phyloP scores from a whole-genome alignment of 2,888 invertebrate genomes.

The Heteromurus nitidus region DNA sequence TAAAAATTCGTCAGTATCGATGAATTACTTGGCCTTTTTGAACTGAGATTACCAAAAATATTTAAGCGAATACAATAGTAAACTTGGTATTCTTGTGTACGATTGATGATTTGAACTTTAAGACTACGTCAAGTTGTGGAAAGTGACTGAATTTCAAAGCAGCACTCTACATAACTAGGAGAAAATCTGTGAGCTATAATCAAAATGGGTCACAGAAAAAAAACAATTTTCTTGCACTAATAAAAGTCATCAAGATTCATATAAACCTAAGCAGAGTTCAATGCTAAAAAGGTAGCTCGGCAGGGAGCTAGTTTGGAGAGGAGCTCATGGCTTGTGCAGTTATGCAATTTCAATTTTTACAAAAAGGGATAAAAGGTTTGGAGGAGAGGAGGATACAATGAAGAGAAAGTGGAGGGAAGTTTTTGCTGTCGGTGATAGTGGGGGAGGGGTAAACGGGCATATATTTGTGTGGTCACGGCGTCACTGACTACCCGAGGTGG shows the following conservation, averaged over 20 bases:
- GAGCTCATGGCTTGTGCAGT: neutral
- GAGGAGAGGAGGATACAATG: neutral
- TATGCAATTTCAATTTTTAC: neutral
- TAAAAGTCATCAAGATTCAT: neutral
- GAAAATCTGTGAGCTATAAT: too few relatives aligned
- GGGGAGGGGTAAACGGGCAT: constrained; percentile 8
- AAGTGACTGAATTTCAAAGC: constrained; percentile 13
- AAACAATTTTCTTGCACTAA: neutral
- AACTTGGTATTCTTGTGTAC: neutral
- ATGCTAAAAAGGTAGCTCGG: constrained; percentile 24
- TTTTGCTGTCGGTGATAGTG: neutral
- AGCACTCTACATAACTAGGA: constrained; percentile 1
- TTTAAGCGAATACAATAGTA: constrained; percentile 6
- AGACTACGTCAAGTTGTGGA: constrained; percentile 30
- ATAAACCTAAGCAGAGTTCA: neutral
- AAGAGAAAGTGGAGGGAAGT: constrained; percentile 9
- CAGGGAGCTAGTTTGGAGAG: constrained; percentile 17
- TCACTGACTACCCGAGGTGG: constrained; percentile 70
- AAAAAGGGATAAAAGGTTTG: neutral
- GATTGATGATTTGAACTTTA: constrained; percentile 23
- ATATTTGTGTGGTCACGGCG: neutral
- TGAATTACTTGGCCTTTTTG: constrained; percentile 57
- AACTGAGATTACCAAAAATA: constrained; percentile 34
- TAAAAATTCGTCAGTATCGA: too few relatives aligned
- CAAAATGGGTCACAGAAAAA: too few relatives aligned